A percentile compares a stretch with the other conserved stretches of the same genome.
These are phyloP conservation scores for Andrena bucephala DNA, from an alignment of 2,888 invertebrate genomes.

Conservation along the genomic window DNA sequence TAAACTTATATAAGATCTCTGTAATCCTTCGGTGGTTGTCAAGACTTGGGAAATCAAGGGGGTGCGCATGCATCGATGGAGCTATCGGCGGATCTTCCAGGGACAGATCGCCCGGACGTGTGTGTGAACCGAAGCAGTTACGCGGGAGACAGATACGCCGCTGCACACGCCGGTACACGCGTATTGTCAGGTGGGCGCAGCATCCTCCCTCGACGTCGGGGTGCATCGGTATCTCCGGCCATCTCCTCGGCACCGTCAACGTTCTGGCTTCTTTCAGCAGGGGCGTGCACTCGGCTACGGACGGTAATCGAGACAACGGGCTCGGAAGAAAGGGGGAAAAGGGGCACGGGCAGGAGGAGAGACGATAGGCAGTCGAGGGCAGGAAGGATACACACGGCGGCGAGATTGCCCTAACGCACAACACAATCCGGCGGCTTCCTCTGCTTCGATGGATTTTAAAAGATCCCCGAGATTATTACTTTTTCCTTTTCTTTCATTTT, in stretches of 20 bases:
- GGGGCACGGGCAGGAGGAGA: slow-evolving; percentile 14
- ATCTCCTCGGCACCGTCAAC: slow-evolving; percentile 37
- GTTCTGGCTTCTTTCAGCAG: slow-evolving; percentile 55
- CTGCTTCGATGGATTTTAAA: slow-evolving; percentile 85
- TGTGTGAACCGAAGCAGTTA: too few species aligned
- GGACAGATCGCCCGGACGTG: too few species aligned
- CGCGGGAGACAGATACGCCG: too few species aligned
- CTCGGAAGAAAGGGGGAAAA: slow-evolving; percentile 32
- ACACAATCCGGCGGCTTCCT: slow-evolving; percentile 84
- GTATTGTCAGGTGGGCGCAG: slow-evolving; percentile 45
- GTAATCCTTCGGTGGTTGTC: too few species aligned
- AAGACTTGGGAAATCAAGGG: too few species aligned
- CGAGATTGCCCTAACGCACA: slow-evolving; percentile 80
- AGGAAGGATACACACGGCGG: slow-evolving; percentile 54
- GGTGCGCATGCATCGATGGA: too few species aligned
- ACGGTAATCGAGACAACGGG: slow-evolving; percentile 24
- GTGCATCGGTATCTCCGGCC: slow-evolving; percentile 39
- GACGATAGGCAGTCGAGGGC: slow-evolving; percentile 18
- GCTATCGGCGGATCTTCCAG: too few species aligned
- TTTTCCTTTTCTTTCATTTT: slow-evolving; percentile 82
- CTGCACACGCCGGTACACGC: slow-evolving; percentile 15
- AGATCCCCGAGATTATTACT: slow-evolving; percentile 85
- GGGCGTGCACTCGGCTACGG: slow-evolving; percentile 47
- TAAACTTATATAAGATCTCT: too few species aligned
- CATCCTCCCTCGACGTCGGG: slow-evolving; percentile 25